Base-by-base conservation (phyloP, 2,797 vertebrate species). In the Oryzias sinensis region DNA sequence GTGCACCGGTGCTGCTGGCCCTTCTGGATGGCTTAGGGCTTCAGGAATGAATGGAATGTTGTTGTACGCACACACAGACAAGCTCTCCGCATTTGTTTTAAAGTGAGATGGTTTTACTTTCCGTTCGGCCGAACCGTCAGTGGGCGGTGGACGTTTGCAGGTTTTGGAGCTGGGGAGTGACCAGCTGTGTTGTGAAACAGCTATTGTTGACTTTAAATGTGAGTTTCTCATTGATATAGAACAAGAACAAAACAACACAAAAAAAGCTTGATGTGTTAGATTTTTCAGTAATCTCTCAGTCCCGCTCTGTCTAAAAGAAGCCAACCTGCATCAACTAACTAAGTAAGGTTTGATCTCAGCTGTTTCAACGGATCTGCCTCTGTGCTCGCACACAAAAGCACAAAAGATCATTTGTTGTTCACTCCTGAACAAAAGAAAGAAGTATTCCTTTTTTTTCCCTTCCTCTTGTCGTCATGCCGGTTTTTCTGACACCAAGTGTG, bases 11-110 rank as follows among this genome's bases (percentile, higher is more conserved):
- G 81, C 81, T 83, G 82, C 82, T 83, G 77, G 76, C 81, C 79
- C 65, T 68, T 85, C 83, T 80, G 81, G 77, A 81, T 49, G 71
- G 82, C 81, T 90, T 82, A 89, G 76, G 15, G 48, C 81, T 76
- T 75, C 27, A 89, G 86, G 90, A 93, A 92, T 91, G 91, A 87
- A 76, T 88, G 88, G 92, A 91, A 92, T 92, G 90, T 84, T 91
- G 88, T 82, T 86, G 33, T 11, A 43, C 24, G 65, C 53, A 59
- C 22, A 59, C 56, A 63, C 17, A 24, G 59, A 43, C 59, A 51
- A 56, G 74, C 76, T 72, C 70, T 69, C 76, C 29, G 43, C 59
- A 55, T 62, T 45, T 25, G 56, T 70, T 68, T 63, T 40, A 59
- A 57, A 37, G 13, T 29, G 5, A 42, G 17, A 37, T 1, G 8